Conservation (phyloP, 1,140 invertebrate genomes). For the Subanguina moxae region DNA sequence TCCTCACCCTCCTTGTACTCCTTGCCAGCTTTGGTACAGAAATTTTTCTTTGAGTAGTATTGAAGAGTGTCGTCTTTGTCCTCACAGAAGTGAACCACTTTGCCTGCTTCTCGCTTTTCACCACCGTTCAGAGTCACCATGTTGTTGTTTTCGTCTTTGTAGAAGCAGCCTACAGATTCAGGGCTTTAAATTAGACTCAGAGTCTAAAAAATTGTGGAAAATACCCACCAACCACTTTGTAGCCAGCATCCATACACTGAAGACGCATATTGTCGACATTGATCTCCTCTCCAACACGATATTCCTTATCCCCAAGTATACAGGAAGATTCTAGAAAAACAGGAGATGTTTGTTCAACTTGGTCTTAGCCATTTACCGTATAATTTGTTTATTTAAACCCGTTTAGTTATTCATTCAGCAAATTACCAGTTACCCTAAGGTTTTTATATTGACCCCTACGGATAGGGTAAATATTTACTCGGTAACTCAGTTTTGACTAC, state of each 20-base stretch:
- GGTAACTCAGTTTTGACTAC: no score
- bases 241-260: constrained; percentile 36
- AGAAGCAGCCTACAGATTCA: constrained; percentile 30
- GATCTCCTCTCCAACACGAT: constrained; percentile 47
- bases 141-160: constrained; percentile 18
- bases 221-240: constrained; percentile 40
- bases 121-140: constrained; percentile 23
- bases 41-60: constrained; percentile 28
- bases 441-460: no score
- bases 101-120: constrained; percentile 36
- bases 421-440: no score
- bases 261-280: constrained; percentile 36
- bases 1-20: constrained; percentile 47
- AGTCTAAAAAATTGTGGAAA: not conserved
- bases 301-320: constrained; percentile 38
- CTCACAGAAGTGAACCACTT: constrained; percentile 40
- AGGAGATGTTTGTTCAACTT: no score
- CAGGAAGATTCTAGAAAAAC: constrained; percentile 35
- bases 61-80: constrained; percentile 33
- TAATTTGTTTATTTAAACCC: no score
- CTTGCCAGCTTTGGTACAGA: constrained; percentile 38
- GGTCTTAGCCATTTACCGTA: no score
- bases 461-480: no score
- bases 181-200: not conserved
- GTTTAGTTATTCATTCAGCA: no score